Base-by-base conservation (phyloP, 2,888 invertebrate genomes). In the Chymomyza procnemis region DNA sequence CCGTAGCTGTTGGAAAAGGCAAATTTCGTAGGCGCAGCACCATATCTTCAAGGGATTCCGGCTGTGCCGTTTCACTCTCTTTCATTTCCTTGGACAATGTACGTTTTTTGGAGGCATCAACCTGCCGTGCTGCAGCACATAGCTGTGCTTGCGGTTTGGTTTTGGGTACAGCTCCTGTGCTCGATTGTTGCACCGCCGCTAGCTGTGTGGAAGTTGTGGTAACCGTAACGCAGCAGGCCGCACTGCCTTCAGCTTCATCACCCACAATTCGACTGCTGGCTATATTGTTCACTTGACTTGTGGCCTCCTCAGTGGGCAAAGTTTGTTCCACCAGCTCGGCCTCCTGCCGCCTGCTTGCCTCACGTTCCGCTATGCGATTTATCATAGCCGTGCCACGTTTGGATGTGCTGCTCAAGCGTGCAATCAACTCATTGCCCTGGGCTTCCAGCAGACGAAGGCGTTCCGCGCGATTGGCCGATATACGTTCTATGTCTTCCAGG, bases 351-450 rank as follows among this genome's bases (percentile, higher is more conserved):
- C 86, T 73, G 50, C 58, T 82, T 2, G 86, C 81, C 60, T 89
- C 90, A 2, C 90, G 78, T 55, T 87, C 87, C 5, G 87, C 88
- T 16, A 91, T 87, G 48, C 87, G 85, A 60, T 89, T 88, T 12
- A 89, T 88, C 84, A 91, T 89, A 54, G 80, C 78, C 0, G 88
- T 88, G 14, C 90, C 90, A 8, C 88, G 84, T 56, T 88, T 84
- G 2, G 90, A 87, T 2, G 89, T 90, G 41, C 85, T 81, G 14
- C 90, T 87, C 19, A 90, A 76, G 12, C 84, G 87, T 14, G 76
- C 76, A 61, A 96, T 94, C 14, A 97, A 90, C 76, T 94, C 93
- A 74, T 94, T 93, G 2, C 96, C 95, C 90, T 97, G 95, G 79
- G 96, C 95, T 91, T 97, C 97, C 67, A 97, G 91, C 61, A 94